A percentile compares a stretch with the other conserved stretches of the same genome.
Conservation (phyloP, 2,797 vertebrate species). For the Tympanoctomys barrerae region DNA sequence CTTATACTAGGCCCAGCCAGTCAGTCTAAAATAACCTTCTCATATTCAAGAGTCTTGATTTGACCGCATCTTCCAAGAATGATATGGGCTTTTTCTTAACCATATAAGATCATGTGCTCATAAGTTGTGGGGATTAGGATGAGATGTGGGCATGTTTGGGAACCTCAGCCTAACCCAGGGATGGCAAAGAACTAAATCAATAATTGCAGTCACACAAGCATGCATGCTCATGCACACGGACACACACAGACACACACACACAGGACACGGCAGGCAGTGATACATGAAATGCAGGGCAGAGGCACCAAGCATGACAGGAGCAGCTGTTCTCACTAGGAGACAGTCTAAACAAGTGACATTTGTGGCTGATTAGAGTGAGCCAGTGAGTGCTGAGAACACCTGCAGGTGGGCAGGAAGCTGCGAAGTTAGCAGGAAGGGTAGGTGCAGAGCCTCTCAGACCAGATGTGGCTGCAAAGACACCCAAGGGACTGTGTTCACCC, state of each 20-base stretch:
- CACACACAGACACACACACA: neutral
- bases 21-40: neutral
- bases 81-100: neutral
- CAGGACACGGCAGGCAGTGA: neutral
- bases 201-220: too few relatives aligned
- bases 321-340: neutral
- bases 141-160: neutral
- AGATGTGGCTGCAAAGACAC: neutral
- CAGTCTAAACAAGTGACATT: neutral
- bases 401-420: neutral
- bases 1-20: neutral
- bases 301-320: neutral
- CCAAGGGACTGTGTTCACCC: neutral
- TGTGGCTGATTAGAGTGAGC: neutral
- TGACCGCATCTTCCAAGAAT: neutral
- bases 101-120: neutral
- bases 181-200: neutral
- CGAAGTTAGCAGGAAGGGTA: neutral
- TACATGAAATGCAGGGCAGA: neutral
- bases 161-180: neutral
- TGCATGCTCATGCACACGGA: neutral
- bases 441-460: neutral
- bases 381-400: neutral
- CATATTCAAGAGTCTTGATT: neutral
- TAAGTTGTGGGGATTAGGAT: neutral